These are phyloP conservation scores for Oscheius onirici DNA, from an alignment of 2,888 invertebrate genomes.

Conservation along the genomic window DNA sequence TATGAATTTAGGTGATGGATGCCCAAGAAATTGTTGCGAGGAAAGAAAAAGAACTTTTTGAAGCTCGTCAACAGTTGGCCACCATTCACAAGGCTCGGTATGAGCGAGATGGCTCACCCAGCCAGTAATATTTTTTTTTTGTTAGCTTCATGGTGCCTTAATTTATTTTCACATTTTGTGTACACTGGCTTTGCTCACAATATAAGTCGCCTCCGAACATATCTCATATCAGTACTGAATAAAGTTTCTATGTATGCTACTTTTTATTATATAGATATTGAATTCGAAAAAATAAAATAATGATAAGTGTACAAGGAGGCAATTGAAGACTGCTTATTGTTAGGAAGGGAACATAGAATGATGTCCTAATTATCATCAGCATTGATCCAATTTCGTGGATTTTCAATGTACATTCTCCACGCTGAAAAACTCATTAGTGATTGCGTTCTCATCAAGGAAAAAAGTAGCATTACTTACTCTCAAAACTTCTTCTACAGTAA, in stretches of 20 bases:
- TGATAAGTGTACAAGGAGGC: too few relatives aligned
- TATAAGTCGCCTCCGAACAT: conserved; percentile 23
- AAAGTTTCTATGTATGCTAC: background rate
- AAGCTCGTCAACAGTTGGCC: conserved; percentile 87
- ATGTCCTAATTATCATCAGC: too few relatives aligned
- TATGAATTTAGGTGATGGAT: conserved; percentile 65
- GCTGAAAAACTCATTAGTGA: too few relatives aligned
- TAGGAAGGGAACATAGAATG: too few relatives aligned
- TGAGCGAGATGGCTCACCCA: conserved; percentile 71
- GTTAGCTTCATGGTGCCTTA: conserved; percentile 31
- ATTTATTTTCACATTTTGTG: conserved; percentile 17
- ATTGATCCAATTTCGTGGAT: too few relatives aligned
- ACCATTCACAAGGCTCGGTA: conserved; percentile 93
- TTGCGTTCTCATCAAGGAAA: too few relatives aligned
- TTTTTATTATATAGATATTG: too few relatives aligned
- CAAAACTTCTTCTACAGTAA: too few relatives aligned
- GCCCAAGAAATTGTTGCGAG: conserved; percentile 81
- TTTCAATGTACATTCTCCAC: too few relatives aligned
- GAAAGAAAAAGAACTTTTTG: conserved; percentile 87
- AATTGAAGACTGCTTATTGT: too few relatives aligned
- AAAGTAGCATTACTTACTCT: too few relatives aligned
- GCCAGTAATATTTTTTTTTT: conserved; percentile 7
- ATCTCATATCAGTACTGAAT: conserved; percentile 15
- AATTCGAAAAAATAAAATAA: too few relatives aligned
- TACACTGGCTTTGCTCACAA: conserved; percentile 27